Percentiles rank a stretch among this genome's conserved stretches.
phyloP scores from a whole-genome alignment of 1,140 invertebrate genomes.

The Drosophila aff. region DNA sequence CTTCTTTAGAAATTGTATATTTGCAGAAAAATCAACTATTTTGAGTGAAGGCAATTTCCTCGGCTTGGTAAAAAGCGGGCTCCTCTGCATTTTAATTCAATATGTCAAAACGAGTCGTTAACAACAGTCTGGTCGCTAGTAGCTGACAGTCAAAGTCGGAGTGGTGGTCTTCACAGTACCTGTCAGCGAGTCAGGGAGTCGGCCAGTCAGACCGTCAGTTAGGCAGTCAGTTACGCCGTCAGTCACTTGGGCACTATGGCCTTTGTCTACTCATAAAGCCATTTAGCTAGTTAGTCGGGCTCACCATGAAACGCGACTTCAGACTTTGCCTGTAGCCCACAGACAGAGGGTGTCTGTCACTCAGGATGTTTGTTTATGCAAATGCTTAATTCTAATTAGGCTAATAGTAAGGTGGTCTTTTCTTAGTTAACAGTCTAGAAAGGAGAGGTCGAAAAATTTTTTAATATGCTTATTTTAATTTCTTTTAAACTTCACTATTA shows the following conservation, averaged over 20 bases:
- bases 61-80: slow-evolving; percentile 2
- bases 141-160: slow-evolving; percentile 66
- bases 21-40: slow-evolving; percentile 43
- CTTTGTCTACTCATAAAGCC: slow-evolving; percentile 26
- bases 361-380: slow-evolving; percentile 11
- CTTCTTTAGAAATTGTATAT: slow-evolving; percentile 49
- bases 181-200: slow-evolving; percentile 23
- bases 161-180: slow-evolving; percentile 39
- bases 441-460: background rate
- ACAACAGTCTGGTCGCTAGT: slow-evolving; percentile 41
- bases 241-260: slow-evolving; percentile 25
- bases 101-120: slow-evolving; percentile 58
- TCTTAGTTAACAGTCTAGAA: background rate
- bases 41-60: slow-evolving; percentile 62
- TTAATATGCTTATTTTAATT: background rate
- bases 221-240: slow-evolving; percentile 33
- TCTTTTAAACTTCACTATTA: background rate
- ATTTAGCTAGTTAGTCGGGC: slow-evolving; percentile 66
- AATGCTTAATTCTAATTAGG: slow-evolving; percentile 18
- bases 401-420: background rate
- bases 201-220: slow-evolving; percentile 7
- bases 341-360: slow-evolving; percentile 19
- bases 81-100: slow-evolving; percentile 65
- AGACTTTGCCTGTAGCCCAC: slow-evolving; percentile 46
- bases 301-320: slow-evolving; percentile 41